Percentiles rank a stretch among this genome's conserved stretches.
Conservation (phyloP, 1,140 invertebrate species). For the Neodiprion lecontei region DNA sequence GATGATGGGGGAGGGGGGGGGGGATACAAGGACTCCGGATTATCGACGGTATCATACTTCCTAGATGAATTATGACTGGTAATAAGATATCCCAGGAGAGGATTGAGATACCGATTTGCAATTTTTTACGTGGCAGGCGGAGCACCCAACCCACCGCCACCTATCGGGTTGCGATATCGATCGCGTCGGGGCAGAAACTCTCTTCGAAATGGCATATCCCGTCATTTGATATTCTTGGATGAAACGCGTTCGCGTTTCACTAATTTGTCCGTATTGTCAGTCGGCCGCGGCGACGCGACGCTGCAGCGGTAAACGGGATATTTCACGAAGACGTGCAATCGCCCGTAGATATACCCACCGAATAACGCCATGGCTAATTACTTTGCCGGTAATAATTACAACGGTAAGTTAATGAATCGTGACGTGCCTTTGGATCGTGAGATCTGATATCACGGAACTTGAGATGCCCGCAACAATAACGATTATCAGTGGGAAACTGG, state of each 20-base stretch:
- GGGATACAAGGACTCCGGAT: neutral
- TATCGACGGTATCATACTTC: neutral
- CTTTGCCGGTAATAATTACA: neutral
- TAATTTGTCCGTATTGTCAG: neutral
- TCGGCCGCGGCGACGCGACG: too few species aligned
- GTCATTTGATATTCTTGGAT: neutral
- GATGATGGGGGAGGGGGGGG: neutral
- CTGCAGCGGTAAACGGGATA: too few species aligned
- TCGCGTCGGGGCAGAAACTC: neutral
- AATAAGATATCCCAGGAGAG: constrained; percentile 7
- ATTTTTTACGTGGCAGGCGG: constrained; percentile 1
- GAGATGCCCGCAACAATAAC: neutral
- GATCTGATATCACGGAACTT: neutral
- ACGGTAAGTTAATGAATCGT: neutral
- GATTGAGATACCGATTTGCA: constrained; percentile 5
- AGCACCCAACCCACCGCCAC: neutral
- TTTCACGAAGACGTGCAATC: too few species aligned
- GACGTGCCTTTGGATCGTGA: neutral
- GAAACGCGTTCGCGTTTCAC: neutral
- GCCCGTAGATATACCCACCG: too few species aligned
- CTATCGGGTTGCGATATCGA: neutral
- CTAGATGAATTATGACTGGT: constrained; percentile 5
- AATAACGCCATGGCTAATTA: neutral
- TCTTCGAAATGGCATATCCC: neutral
- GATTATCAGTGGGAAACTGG: neutral